Conservation (phyloP, 2,113 vertebrate species). For the Hippoglossus stenolepis region DNA sequence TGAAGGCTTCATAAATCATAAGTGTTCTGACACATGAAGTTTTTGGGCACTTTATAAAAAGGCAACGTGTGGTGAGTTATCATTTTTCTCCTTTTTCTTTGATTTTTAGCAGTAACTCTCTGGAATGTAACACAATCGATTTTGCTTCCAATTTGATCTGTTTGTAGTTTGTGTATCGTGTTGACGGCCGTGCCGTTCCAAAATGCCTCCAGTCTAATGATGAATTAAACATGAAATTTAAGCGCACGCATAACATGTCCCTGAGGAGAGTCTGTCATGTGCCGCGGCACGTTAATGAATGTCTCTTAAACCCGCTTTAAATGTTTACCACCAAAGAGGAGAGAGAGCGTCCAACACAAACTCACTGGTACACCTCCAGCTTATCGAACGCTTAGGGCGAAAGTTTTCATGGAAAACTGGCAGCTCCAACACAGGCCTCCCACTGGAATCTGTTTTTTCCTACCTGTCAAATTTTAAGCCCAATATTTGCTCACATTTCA, state of each 20-base stretch:
- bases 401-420: slow-evolving; percentile 45
- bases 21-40: slow-evolving; percentile 68
- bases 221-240: slow-evolving; percentile 73
- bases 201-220: slow-evolving; percentile 49
- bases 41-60: slow-evolving; percentile 62
- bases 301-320: slow-evolving; percentile 62
- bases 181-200: neutral
- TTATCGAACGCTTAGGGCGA: slow-evolving; percentile 46
- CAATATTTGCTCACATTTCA: slow-evolving; percentile 25
- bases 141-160: slow-evolving; percentile 9
- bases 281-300: slow-evolving; percentile 60
- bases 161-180: slow-evolving; percentile 35
- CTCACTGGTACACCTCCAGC: slow-evolving; percentile 38
- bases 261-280: slow-evolving; percentile 58
- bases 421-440: slow-evolving; percentile 36
- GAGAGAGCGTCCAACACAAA: slow-evolving; percentile 36
- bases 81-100: neutral
- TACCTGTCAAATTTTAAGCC: slow-evolving; percentile 48
- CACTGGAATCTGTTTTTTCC: slow-evolving; percentile 15
- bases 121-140: slow-evolving; percentile 19
- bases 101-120: slow-evolving; percentile 6
- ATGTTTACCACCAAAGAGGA: slow-evolving; percentile 58
- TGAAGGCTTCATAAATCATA: slow-evolving; percentile 81
- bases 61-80: neutral
- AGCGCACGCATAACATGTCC: slow-evolving; percentile 52